Evolutionary conservation across 92 coral and sea anemone species (phyloP).

Genomic region (Epizoanthus stellaris): DNA sequence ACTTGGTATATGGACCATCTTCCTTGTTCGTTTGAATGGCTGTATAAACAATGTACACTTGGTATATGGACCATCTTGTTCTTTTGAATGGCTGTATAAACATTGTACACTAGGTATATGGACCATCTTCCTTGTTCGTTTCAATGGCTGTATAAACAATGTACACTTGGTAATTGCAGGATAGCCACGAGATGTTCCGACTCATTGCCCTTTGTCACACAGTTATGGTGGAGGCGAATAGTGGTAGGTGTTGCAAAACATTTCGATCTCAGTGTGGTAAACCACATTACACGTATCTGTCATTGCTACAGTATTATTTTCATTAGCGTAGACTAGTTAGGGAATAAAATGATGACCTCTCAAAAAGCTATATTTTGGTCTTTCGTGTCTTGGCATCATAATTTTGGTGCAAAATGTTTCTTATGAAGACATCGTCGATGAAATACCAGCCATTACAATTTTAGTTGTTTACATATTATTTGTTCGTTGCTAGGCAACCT

Average conservation of each 20-base stretch:
- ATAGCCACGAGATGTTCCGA: constrained; percentile 86
- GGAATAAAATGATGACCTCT: too few relatives aligned
- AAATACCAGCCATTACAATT: too few relatives aligned
- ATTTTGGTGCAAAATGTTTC: too few relatives aligned
- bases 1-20: neutral
- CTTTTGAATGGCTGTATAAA: too few relatives aligned
- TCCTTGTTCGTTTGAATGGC: neutral
- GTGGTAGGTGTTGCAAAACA: constrained; percentile 56
- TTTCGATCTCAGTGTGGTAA: too few relatives aligned
- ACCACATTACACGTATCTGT: too few relatives aligned
- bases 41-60: neutral
- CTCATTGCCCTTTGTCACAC: constrained; percentile 95
- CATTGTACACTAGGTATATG: neutral
- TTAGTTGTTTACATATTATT: neutral
- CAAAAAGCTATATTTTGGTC: too few relatives aligned
- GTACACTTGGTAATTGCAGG: constrained; percentile 51
- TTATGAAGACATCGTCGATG: too few relatives aligned
- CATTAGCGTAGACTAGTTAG: neutral
- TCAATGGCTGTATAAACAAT: too few relatives aligned
- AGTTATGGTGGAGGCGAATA: constrained; percentile 82
- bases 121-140: neutral
- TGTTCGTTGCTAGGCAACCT: constrained; percentile 59
- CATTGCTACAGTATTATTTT: neutral
- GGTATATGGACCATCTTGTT: too few relatives aligned
- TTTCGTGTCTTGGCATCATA: too few relatives aligned